Evolutionary conservation across 2,888 invertebrate species (phyloP), one percentile per base, ranked within the genome.

Genomic region (Aphrophora alni): DNA sequence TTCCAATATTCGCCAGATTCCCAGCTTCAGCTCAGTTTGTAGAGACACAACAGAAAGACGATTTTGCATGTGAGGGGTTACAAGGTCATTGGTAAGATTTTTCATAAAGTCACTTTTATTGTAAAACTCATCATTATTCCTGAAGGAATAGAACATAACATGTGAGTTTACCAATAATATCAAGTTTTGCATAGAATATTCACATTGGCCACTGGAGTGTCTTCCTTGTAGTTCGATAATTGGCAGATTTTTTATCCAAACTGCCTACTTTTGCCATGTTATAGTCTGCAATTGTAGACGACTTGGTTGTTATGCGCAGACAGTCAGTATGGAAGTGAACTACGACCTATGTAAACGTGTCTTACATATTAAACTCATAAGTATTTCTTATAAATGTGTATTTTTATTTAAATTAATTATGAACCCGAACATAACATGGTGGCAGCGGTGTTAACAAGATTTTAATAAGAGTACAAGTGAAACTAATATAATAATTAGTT

Each of bases 1-100:
- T 10, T 28, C 71, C 71, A 71, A 25, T n/a, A 71, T 71, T n/a
- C 71, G 26, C 21, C 26, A 71, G 27, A 71, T 71, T 21, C 71
- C 71, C 71, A 71, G 71, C 26, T 71, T 71, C 26, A 71, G 71
- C 26, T 71, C 71, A 71, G 71, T 71, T 28, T 71, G 71, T 28
- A 71, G 71, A 28, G 71, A 25, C 1, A 25, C 26, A 71, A 7
- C 10, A 71, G 71, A n/a, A 8, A 71, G 71, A 25, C 71, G 71
- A 28, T 71, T 71, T 26, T 71, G 24, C 71, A 71, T 71, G 71
- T 71, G 26, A 3, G 24, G 25, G 4, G 26, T 25, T 71, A 71
- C 71, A 24, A 71, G 71, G 24, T 71, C 71, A 7, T 71, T 71
- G 0, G 71, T 25, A 71, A 71, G 71, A 25, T 25, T 71, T 21